Evolutionary conservation across 2,113 vertebrate genomes (phyloP).

Genomic region (Ceyx melanurus): DNA sequence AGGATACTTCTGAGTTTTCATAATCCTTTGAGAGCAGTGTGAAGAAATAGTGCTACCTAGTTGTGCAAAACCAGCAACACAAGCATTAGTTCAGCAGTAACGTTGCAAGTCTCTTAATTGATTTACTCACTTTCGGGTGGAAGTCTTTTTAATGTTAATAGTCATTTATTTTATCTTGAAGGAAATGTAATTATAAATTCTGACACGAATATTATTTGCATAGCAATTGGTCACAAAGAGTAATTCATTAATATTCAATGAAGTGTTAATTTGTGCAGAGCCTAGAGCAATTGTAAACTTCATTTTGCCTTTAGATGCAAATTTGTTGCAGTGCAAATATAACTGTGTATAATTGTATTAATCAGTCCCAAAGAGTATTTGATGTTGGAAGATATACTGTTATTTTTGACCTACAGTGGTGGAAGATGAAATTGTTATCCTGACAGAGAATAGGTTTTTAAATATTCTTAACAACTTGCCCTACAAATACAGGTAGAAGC

Average conservation of each 20-base stretch:
- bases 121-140: slow-evolving; percentile 35
- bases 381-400: slow-evolving; percentile 5
- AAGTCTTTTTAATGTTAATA: neutral
- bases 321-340: slow-evolving; percentile 73
- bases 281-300: slow-evolving; percentile 74
- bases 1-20: neutral
- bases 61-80: neutral
- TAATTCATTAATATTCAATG: slow-evolving; percentile 82
- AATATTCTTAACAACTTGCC: neutral
- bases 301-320: slow-evolving; percentile 77
- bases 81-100: neutral
- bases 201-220: slow-evolving; percentile 70
- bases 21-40: neutral
- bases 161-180: slow-evolving; percentile 47
- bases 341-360: slow-evolving; percentile 74
- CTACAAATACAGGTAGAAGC: neutral
- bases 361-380: slow-evolving; percentile 67
- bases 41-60: neutral
- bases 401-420: neutral
- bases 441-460: neutral
- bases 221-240: slow-evolving; percentile 76
- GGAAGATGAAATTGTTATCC: neutral
- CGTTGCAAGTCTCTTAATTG: neutral
- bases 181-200: slow-evolving; percentile 76
- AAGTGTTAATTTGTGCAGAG: slow-evolving; percentile 72